These are phyloP conservation scores for Montipora foliosa DNA, from an alignment of 64 coral and sea anemone genomes.

Conservation along the genomic window DNA sequence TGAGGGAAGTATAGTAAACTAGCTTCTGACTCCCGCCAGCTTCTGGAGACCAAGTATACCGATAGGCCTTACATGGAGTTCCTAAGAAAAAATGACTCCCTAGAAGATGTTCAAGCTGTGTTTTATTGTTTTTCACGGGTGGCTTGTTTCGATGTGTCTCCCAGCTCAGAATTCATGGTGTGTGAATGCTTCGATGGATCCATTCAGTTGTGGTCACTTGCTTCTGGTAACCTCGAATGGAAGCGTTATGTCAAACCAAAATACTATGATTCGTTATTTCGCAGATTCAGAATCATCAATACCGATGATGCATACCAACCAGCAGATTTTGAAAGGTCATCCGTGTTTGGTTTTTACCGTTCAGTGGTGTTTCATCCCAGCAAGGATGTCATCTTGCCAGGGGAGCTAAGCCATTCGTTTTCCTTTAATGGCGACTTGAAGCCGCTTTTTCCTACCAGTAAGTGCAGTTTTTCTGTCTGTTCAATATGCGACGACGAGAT, in stretches of 20 bases:
- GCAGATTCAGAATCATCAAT: too few species aligned
- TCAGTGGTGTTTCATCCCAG: constrained; percentile 32
- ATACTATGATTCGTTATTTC: too few species aligned
- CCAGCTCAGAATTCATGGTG: not conserved
- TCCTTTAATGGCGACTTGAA: not conserved
- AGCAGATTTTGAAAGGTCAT: too few species aligned
- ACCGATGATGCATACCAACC: too few species aligned
- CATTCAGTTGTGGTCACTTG: constrained; percentile 36
- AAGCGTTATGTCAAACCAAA: not conserved
- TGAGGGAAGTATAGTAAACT: not conserved
- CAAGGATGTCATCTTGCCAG: constrained; percentile 1
- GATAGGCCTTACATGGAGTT: not conserved
- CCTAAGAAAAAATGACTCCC: not conserved
- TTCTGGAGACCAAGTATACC: not conserved
- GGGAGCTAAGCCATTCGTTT: not conserved
- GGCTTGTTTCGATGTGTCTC: constrained; percentile 32
- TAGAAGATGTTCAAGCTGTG: not conserved
- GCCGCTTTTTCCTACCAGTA: not conserved
- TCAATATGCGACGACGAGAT: not conserved
- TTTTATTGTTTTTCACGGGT: not conserved
- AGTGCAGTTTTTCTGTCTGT: not conserved
- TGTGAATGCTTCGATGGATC: constrained; percentile 6
- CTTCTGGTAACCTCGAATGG: not conserved
- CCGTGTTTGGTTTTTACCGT: not conserved
- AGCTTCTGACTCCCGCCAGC: not conserved